A percentile compares a stretch with the other conserved stretches of the same genome.
These are phyloP conservation scores for Conistra vaccinii DNA, from an alignment of 2,888 invertebrate genomes.

Conservation along the genomic window DNA sequence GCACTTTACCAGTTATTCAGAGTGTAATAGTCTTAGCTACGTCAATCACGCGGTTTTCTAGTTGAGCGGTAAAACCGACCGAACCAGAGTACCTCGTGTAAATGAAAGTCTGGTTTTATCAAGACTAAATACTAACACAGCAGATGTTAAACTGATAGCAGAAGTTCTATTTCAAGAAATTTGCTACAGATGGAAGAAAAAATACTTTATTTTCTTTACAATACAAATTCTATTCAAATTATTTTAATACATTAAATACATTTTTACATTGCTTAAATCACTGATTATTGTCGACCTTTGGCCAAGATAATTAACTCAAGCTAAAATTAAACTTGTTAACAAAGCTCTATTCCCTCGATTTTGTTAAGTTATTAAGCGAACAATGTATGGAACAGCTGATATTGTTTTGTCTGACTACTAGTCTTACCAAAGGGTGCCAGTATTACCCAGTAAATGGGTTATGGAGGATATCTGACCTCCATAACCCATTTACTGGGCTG, in stretches of 20 bases:
- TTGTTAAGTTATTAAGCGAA: too few relatives aligned
- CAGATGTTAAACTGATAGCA: not conserved
- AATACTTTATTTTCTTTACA: not conserved
- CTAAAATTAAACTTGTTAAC: too few relatives aligned
- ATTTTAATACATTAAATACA: too few relatives aligned
- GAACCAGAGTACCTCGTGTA: slow-evolving; percentile 13
- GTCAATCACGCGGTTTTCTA: slow-evolving; percentile 41
- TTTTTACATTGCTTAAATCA: too few relatives aligned
- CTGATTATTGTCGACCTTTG: not conserved
- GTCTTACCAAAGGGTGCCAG: too few relatives aligned
- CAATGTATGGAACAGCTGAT: too few relatives aligned
- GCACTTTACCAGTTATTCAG: slow-evolving; percentile 22
- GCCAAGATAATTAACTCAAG: not conserved
- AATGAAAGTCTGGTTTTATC: slow-evolving; percentile 52
- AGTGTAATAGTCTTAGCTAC: slow-evolving; percentile 19
- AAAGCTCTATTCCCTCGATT: too few relatives aligned
- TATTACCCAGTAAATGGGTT: too few relatives aligned
- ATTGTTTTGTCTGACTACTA: too few relatives aligned
- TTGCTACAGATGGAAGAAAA: not conserved
- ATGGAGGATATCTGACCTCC: too few relatives aligned
- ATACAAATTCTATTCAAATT: too few relatives aligned
- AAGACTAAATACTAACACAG: not conserved
- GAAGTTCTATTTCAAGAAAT: slow-evolving; percentile 2
- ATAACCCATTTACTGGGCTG: too few relatives aligned
- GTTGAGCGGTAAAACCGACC: not conserved